Conservation (phyloP, 64 coral and sea anemone genomes). For the Stylophora pistillata region DNA sequence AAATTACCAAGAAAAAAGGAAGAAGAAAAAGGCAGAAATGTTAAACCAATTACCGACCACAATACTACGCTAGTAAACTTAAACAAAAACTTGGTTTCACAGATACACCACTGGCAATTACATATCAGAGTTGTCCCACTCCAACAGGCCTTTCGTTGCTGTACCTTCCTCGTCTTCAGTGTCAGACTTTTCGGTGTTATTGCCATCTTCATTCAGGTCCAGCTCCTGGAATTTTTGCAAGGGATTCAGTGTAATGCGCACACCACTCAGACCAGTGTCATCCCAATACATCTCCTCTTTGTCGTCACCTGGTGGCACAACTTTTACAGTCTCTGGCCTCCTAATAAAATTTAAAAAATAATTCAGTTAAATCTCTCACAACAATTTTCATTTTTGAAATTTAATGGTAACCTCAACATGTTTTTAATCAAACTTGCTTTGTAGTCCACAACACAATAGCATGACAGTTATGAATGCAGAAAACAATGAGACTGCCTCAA, state of each 20-base stretch:
- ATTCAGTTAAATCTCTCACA: too few species aligned
- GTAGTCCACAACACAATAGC: too few species aligned
- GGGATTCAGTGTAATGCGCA: slow-evolving; percentile 89
- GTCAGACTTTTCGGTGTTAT: slow-evolving; percentile 65
- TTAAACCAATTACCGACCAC: too few species aligned
- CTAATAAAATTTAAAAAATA: neutral
- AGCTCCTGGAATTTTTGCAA: slow-evolving; percentile 95
- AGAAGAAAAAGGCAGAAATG: too few species aligned
- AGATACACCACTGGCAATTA: neutral
- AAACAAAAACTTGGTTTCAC: neutral
- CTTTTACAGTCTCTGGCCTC: slow-evolving; percentile 59
- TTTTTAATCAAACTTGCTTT: neutral
- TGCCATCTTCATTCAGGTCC: slow-evolving; percentile 84
- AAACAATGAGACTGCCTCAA: too few species aligned
- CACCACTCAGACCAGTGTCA: slow-evolving; percentile 85
- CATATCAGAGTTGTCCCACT: slow-evolving; percentile 85
- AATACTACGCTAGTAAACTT: neutral
- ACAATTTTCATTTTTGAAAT: neutral
- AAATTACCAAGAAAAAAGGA: too few species aligned
- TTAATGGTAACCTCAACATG: neutral
- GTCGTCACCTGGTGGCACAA: slow-evolving; percentile 50
- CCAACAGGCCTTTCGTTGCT: slow-evolving; percentile 65
- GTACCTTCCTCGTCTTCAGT: slow-evolving; percentile 74
- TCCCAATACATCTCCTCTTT: slow-evolving; percentile 96
- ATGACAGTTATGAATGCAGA: too few species aligned